These are phyloP conservation scores for Xenentodon cancila DNA, from an alignment of 2,797 vertebrate genomes.

Conservation along the genomic window DNA sequence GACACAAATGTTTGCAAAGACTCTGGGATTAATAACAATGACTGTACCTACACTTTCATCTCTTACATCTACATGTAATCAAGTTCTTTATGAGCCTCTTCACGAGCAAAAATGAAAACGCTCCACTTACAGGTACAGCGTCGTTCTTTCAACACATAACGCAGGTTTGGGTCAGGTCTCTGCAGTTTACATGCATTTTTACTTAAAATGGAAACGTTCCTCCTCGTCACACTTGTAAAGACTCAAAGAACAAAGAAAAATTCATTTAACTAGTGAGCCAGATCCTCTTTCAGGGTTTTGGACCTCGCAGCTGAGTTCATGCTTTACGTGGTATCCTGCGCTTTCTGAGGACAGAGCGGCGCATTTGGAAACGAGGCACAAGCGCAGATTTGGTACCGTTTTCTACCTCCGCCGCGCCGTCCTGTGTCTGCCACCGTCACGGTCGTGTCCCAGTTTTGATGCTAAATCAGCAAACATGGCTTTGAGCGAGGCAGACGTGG, in stretches of 20 bases:
- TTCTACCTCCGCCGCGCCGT: slow-evolving; percentile 13
- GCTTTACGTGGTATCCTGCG: neutral
- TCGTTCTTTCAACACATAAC: neutral
- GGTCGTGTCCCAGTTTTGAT: slow-evolving; percentile 69
- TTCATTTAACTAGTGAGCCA: too few species aligned
- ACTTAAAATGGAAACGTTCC: neutral
- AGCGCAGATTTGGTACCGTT: neutral
- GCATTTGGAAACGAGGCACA: neutral
- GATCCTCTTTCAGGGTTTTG: too few species aligned
- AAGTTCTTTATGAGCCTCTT: slow-evolving; percentile 1
- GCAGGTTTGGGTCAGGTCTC: neutral
- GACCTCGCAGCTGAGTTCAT: too few species aligned
- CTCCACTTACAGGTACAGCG: slow-evolving; percentile 16
- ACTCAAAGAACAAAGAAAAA: too few species aligned
- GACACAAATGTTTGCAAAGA: slow-evolving; percentile 35
- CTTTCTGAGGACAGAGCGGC: neutral
- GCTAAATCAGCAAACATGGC: slow-evolving; percentile 63
- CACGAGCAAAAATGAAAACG: slow-evolving; percentile 26
- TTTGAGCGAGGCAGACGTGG: slow-evolving; percentile 54
- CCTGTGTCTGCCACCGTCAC: slow-evolving; percentile 32
- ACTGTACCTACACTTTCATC: slow-evolving; percentile 52
- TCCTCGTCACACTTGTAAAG: too few species aligned
- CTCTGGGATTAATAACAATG: slow-evolving; percentile 47
- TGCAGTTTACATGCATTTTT: neutral
- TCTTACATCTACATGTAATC: slow-evolving; percentile 5